Base-by-base conservation (phyloP, 2,888 invertebrate genomes). In the Orthosia gracilis region DNA sequence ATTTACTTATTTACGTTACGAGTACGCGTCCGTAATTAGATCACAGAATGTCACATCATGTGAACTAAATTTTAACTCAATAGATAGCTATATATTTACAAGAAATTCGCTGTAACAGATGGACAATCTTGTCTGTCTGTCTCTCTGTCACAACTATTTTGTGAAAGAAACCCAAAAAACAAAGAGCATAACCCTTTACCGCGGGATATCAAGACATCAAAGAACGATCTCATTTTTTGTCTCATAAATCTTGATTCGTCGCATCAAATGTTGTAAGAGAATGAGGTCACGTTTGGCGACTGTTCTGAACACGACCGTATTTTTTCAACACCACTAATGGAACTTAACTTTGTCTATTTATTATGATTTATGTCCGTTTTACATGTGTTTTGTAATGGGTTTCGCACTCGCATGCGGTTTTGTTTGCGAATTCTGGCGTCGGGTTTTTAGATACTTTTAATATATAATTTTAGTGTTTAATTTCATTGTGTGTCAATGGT, bases 221-320 rank as follows among this genome's bases (percentile, higher is more conserved):
- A 86, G 80, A 78, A 1, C 45, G 31, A 58, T 71, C 65, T 58
- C 13, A 78, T 78, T 85, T 87, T 87, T 85, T 73, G 73, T 80
- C 80, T 74, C 83, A 80, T 86, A 83, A 85, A 87, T 87, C 76
- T 77, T 76, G 58, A 82, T 80, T 77, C 76, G 70, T 82, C 63
- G 68, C 65, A 82, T 80, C 82, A 84, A 78, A 72, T 72, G 67
- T 62, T 57, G 17, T 4, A 26, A 70, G 18, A 40, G 76, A 88
- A 90, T 89, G 87, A 88, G 89, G 89, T 91, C 91, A 90, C 89
- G 90, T 89, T 75, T 84, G 76, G 78, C 76, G 76, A 84, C 75
- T 74, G 73, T 79, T 74, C 67, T 23, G 74, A 84, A 89, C 85
- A 76, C 84, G 76, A 87, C 83, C 84, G 80, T 87, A 82, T 78